Evolutionary conservation across 2,888 invertebrate species (phyloP).

Genomic region (Pasiphila rectangulata): DNA sequence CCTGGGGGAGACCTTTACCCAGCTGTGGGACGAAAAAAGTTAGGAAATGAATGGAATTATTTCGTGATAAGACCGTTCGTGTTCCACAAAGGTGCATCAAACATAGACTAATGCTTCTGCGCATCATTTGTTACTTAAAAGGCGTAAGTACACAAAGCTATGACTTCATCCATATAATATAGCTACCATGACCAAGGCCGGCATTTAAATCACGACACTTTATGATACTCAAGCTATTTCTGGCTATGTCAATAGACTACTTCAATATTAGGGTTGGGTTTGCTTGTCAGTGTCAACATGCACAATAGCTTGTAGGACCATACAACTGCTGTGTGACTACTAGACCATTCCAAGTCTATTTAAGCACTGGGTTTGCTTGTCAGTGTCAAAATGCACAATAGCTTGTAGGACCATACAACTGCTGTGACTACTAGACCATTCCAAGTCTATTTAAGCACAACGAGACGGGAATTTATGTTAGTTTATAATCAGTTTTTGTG

Average conservation of each 20-base stretch:
- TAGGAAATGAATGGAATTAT: too few relatives aligned
- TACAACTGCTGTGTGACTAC: neutral
- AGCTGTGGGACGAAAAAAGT: too few relatives aligned
- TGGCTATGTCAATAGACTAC: conserved; percentile 26
- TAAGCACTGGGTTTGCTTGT: neutral
- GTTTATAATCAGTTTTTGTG: too few relatives aligned
- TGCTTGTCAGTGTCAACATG: conserved; percentile 5
- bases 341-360: too few relatives aligned
- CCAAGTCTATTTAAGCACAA: too few relatives aligned
- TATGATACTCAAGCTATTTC: conserved; percentile 21
- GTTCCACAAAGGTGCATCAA: neutral
- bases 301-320: neutral
- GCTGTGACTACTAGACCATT: too few relatives aligned
- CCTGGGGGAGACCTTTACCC: too few relatives aligned
- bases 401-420: neutral
- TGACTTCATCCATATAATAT: neutral
- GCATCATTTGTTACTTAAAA: neutral
- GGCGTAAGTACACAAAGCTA: neutral
- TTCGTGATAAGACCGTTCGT: neutral
- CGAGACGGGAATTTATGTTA: too few relatives aligned
- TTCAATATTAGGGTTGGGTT: conserved; percentile 20
- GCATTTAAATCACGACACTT: conserved; percentile 21
- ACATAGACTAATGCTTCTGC: neutral
- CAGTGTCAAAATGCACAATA: neutral
- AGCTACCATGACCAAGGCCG: conserved; percentile 24